Evolutionary conservation across 53 echinoderm and acorn worm genomes (phyloP).

Genomic region (Holothuria scabra): DNA sequence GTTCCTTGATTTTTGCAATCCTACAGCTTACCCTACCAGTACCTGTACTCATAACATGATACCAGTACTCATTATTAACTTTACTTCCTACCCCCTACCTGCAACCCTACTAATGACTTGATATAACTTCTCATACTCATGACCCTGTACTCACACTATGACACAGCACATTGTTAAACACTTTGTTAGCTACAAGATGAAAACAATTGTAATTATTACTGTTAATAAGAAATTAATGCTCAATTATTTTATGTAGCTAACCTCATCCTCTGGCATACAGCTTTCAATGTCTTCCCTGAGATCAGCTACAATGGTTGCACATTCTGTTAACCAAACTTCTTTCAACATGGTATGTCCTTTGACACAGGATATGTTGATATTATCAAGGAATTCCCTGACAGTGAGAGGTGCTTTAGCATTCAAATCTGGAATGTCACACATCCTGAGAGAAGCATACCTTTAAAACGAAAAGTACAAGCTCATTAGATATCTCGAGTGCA

Average conservation of each 20-base stretch:
- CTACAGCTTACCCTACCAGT: too few relatives aligned
- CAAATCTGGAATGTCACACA: conserved; percentile 78
- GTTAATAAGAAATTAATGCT: too few relatives aligned
- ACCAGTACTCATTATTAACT: too few relatives aligned
- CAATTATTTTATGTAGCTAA: conserved; percentile 22
- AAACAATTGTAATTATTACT: too few relatives aligned
- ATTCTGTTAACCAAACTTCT: conserved; percentile 82
- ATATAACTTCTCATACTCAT: too few relatives aligned
- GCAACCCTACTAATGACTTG: too few relatives aligned
- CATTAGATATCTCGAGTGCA: not conserved
- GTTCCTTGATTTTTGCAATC: too few relatives aligned
- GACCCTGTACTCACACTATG: too few relatives aligned
- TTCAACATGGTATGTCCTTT: conserved; percentile 61
- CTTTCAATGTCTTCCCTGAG: conserved; percentile 80
- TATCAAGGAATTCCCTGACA: conserved; percentile 74
- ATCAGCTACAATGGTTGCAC: conserved; percentile 70
- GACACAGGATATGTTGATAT: conserved; percentile 71
- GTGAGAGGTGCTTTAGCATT: conserved; percentile 73
- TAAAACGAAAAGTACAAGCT: not conserved
- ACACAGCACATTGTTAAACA: too few relatives aligned
- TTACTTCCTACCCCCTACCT: too few relatives aligned
- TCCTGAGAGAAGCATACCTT: conserved; percentile 81
- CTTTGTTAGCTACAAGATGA: too few relatives aligned
- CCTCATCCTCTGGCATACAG: conserved; percentile 88
- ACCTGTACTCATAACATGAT: too few relatives aligned